phyloP scores from a whole-genome alignment of 2,113 vertebrate genomes.

The Gobio gobio region DNA sequence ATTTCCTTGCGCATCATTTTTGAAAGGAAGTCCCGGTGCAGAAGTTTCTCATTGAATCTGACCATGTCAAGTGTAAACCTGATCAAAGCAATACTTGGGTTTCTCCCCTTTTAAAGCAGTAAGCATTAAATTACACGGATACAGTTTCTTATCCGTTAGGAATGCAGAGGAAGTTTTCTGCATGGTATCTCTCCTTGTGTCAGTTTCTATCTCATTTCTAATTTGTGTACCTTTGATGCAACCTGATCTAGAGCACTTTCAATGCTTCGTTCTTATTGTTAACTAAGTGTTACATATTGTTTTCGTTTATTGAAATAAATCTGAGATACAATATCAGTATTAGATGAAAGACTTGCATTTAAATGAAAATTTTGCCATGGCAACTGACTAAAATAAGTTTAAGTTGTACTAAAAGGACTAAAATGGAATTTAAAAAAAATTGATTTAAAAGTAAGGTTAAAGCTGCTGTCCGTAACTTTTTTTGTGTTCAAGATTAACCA shows the following conservation, averaged over 20 bases:
- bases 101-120: neutral
- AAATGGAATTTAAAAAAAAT: no score
- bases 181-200: neutral
- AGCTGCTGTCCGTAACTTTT: no score
- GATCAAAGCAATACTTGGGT: slow-evolving; percentile 24
- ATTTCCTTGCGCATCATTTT: slow-evolving; percentile 5
- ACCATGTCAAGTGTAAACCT: neutral
- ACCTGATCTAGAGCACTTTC: neutral
- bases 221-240: neutral
- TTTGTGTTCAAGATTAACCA: no score
- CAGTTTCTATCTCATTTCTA: neutral
- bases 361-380: neutral
- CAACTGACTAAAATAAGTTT: neutral
- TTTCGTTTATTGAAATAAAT: neutral
- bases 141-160: neutral
- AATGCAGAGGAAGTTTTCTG: neutral
- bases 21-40: slow-evolving; percentile 7
- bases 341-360: no score
- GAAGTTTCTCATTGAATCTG: slow-evolving; percentile 25
- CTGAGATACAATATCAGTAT: no score
- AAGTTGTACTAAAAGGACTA: neutral
- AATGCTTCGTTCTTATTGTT: neutral
- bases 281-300: neutral
- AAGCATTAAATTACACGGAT: neutral
- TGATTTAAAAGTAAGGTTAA: no score